Percentiles rank a stretch among this genome's conserved stretches.
phyloP scores from a whole-genome alignment of 2,888 invertebrate genomes.

The Pollenia griseotomentosa region DNA sequence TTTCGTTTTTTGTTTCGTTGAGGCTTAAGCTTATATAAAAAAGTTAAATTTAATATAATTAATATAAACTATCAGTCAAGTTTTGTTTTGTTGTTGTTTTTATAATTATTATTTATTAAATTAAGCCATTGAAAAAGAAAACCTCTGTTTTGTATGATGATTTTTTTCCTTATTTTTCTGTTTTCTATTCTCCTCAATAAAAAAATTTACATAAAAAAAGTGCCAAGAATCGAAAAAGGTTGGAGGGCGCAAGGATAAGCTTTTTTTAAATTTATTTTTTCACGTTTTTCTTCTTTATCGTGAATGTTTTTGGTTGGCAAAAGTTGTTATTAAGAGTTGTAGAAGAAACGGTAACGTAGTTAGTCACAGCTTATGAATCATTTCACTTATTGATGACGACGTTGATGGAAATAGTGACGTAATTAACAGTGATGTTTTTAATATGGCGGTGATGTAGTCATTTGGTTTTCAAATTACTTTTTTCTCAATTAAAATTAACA shows the following conservation, averaged over 20 bases:
- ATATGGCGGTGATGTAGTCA: conserved; percentile 30
- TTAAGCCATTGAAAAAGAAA: conserved; percentile 66
- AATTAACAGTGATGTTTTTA: conserved; percentile 45
- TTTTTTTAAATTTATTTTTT: conserved; percentile 31
- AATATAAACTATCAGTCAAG: conserved; percentile 77
- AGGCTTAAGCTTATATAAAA: conserved; percentile 67
- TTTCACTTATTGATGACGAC: conserved; percentile 48
- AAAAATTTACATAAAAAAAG: conserved; percentile 51
- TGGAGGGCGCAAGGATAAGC: conserved; percentile 53
- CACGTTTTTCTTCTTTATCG: conserved; percentile 8
- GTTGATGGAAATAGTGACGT: conserved; percentile 34
- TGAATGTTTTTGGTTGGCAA: conserved; percentile 15
- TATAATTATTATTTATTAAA: conserved; percentile 40
- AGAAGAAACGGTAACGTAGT: conserved; percentile 35
- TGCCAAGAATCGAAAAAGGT: conserved; percentile 61
- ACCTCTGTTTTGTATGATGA: conserved; percentile 63
- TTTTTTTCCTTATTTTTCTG: conserved; percentile 41
- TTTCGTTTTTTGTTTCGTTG: conserved; percentile 55
- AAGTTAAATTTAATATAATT: conserved; percentile 70
- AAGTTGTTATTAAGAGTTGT: conserved; percentile 23
- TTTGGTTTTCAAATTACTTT: conserved; percentile 37
- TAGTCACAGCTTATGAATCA: conserved; percentile 55
- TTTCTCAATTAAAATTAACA: conserved; percentile 3
- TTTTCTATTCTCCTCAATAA: conserved; percentile 22
- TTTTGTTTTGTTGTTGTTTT: conserved; percentile 65